Percentiles rank a stretch among this genome's conserved stretches.
Conservation (phyloP, 2,797 vertebrate genomes). For the Myripristis jacobus region DNA sequence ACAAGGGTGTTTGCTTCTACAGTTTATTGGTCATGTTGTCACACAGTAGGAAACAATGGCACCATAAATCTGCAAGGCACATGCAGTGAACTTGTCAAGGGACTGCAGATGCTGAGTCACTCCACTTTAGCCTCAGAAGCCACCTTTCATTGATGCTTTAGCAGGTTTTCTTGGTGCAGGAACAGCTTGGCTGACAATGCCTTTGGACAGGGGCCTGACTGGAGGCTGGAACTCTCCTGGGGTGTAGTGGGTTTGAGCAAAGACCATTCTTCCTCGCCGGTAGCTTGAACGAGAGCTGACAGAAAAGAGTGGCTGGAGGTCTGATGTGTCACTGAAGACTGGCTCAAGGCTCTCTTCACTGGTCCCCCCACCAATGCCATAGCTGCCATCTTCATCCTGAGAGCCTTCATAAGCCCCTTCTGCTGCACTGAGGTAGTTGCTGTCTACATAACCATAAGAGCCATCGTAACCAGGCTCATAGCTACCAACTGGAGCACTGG, state of each 20-base stretch:
- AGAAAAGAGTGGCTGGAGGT: constrained; percentile 39
- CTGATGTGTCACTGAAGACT: constrained; percentile 45
- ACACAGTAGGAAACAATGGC: too few species aligned
- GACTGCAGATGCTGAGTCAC: neutral
- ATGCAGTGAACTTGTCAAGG: neutral
- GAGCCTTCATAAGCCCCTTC: neutral
- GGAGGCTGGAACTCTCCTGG: constrained; percentile 18
- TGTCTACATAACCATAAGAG: neutral
- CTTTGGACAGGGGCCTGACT: neutral
- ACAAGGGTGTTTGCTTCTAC: too few species aligned
- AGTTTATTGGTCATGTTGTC: too few species aligned
- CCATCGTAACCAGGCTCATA: neutral
- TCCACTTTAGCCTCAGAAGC: neutral
- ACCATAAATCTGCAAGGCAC: too few species aligned
- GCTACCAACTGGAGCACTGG: too few species aligned
- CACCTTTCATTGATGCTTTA: neutral
- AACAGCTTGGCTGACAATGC: neutral
- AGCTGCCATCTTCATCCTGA: neutral
- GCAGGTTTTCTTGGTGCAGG: neutral
- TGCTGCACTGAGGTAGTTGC: neutral
- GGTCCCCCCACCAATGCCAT: neutral
- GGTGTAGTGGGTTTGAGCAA: constrained; percentile 29
- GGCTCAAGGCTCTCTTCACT: neutral
- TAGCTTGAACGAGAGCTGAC: constrained; percentile 42
- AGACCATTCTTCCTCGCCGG: constrained; percentile 15